Conservation (phyloP, 2,888 invertebrate species). For the Mesorhabditis belari region DNA sequence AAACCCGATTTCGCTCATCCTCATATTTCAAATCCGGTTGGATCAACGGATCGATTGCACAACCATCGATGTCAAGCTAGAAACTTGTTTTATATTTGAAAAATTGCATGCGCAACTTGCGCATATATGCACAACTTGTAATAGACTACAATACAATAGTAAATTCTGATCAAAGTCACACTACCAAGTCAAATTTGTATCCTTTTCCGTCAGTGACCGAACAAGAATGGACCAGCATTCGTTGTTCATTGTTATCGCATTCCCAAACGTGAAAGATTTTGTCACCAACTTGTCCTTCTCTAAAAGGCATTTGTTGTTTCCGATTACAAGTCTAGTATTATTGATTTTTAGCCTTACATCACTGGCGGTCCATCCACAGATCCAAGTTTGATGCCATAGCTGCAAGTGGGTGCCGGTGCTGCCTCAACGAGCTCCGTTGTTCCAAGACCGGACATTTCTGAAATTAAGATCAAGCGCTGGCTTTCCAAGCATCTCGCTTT, state of each 20-base stretch:
- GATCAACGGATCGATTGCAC: slow-evolving; percentile 48
- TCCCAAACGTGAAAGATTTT: slow-evolving; percentile 49
- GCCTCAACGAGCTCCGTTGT: slow-evolving; percentile 39
- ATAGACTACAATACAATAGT: too few relatives aligned
- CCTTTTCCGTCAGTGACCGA: slow-evolving; percentile 48
- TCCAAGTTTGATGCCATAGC: slow-evolving; percentile 33
- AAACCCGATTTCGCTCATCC: slow-evolving; percentile 17
- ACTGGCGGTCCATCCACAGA: slow-evolving; percentile 37
- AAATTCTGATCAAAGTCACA: too few relatives aligned
- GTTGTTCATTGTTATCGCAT: slow-evolving; percentile 40
- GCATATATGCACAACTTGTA: too few relatives aligned
- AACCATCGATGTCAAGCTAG: slow-evolving; percentile 46
- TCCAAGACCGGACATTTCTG: slow-evolving; percentile 8
- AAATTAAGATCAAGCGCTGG: slow-evolving; percentile 21
- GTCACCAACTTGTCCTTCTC: slow-evolving; percentile 44
- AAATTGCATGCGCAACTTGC: too few relatives aligned
- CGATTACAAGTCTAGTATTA: too few relatives aligned
- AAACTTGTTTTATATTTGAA: background rate
- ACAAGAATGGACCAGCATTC: slow-evolving; percentile 47
- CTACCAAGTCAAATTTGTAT: slow-evolving; percentile 38
- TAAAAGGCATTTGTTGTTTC: slow-evolving; percentile 3
- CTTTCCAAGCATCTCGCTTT: slow-evolving; percentile 32
- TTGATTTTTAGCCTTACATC: slow-evolving; percentile 12
- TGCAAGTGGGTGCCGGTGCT: slow-evolving; percentile 37
- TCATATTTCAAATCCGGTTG: slow-evolving; percentile 45